Evolutionary conservation across 2,797 vertebrate species (phyloP), one percentile per base, ranked within the genome.

Genomic region (Hydrolagus colliei): DNA sequence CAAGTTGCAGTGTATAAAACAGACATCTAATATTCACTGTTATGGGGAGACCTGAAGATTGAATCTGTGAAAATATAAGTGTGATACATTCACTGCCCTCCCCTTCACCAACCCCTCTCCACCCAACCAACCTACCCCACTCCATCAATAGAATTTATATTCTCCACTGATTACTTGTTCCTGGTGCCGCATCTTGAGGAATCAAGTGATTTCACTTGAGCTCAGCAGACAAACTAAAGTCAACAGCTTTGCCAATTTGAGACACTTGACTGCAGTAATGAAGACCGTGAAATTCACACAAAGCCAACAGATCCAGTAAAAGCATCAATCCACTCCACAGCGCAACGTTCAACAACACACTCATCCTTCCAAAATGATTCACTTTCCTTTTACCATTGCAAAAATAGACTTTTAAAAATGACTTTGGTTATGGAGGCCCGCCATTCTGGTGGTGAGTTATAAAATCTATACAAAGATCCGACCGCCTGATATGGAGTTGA

Each of bases 361-460:
- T 52, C 62, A 1, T 67, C 32, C 4, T 71, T 41, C 41, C 2
- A 20, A 18, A 71, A 71, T 68, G 16, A 16, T 67, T 41, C 32
- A 84, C 71, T 63, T 20, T n/a, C 20, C 79, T 84, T 71, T 84
- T 52, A 52, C 41, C 6, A 27, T 16, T 63, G 41, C 14, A 84
- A 68, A 84, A 84, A 41, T 52, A 67, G 65, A 35, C 14, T 68
- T 41, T 84, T 68, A 41, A 41, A 79, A 68, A 35, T 84, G 65
- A 82, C 79, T 84, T 84, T 84, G 79, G 79, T 84, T 68, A 84
- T 84, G 79, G n/a, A 20, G 79, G 27, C 41, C 65, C n/a, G 79
- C 79, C 10, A 9, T 52, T 84, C n/a, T 84, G 79, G 71, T 71
- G 65, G 32, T 68, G 79, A 41, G 41, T 68, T 9, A 35, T 65